A percentile compares a stretch with the other conserved stretches of the same genome.
phyloP scores from a whole-genome alignment of 2,797 vertebrate species.

The Chelidonichthys spinosus region DNA sequence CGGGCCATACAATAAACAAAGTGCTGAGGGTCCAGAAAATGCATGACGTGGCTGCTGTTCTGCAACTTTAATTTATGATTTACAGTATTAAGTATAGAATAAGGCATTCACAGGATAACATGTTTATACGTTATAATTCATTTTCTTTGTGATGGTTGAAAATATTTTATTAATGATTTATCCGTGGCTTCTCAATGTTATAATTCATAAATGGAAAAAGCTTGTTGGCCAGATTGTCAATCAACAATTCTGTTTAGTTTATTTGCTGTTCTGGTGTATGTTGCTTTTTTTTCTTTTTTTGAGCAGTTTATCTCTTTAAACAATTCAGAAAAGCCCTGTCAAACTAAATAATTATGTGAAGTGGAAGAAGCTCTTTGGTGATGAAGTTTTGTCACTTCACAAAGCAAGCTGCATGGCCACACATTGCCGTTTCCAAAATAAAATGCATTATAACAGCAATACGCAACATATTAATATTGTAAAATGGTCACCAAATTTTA shows the following conservation, averaged over 20 bases:
- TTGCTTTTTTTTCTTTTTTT: not conserved
- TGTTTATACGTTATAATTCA: not conserved
- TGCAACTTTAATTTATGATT: conserved; percentile 9
- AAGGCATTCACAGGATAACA: not conserved
- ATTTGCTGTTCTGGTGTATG: not conserved
- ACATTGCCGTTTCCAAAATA: not conserved
- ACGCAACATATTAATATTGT: not conserved
- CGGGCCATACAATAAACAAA: conserved; percentile 40
- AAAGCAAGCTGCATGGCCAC: not conserved
- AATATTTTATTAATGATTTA: not conserved
- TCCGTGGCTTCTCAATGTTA: not conserved
- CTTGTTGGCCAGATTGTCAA: not conserved
- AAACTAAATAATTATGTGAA: not conserved
- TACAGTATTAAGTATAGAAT: not conserved
- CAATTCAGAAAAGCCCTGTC: not conserved
- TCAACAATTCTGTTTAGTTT: not conserved
- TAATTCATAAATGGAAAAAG: not conserved
- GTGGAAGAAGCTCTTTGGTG: conserved; percentile 12
- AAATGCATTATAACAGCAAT: not conserved
- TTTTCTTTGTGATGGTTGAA: not conserved
- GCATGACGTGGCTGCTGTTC: conserved; percentile 20
- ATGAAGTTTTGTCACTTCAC: conserved; percentile 5
- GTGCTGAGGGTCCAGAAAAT: conserved; percentile 52
- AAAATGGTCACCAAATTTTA: not conserved
- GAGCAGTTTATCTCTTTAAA: not conserved